phyloP scores from a whole-genome alignment of 2,888 invertebrate genomes.

The Hirtodrosophila alboralis region DNA sequence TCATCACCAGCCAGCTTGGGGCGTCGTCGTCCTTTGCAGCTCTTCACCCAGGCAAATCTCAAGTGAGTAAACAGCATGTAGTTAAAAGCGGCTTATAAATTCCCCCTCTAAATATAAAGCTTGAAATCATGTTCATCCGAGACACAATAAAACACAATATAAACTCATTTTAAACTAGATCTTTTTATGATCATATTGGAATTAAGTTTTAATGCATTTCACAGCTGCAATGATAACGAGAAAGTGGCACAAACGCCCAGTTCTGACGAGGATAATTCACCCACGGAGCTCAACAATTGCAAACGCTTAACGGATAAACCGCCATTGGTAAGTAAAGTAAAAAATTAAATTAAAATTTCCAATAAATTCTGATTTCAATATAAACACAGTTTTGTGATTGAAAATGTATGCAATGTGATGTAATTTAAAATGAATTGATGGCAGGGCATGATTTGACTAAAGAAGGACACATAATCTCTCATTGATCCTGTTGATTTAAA shows the following conservation, averaged over 20 bases:
- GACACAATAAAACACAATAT: conserved; percentile 29
- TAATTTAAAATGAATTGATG: too few species aligned
- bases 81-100: conserved; percentile 12
- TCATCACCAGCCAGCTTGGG: conserved; percentile 58
- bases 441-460: too few species aligned
- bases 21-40: conserved; percentile 79
- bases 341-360: too few species aligned
- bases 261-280: conserved; percentile 93
- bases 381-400: too few species aligned
- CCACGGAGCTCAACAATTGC: conserved; percentile 93
- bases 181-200: too few species aligned
- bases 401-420: too few species aligned
- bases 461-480: too few species aligned
- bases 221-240: conserved; percentile 83
- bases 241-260: conserved; percentile 84
- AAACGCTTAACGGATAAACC: conserved; percentile 91
- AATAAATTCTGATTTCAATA: too few species aligned
- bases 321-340: conserved; percentile 86
- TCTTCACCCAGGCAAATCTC: conserved; percentile 81
- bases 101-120: conserved; percentile 36
- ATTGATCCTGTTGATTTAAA: too few species aligned
- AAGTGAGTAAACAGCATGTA: conserved; percentile 77
- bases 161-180: too few species aligned
- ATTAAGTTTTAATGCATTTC: not conserved
- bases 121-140: conserved; percentile 63